These are phyloP conservation scores for Agapornis canus DNA, from an alignment of 2,797 vertebrate genomes.

Conservation along the genomic window DNA sequence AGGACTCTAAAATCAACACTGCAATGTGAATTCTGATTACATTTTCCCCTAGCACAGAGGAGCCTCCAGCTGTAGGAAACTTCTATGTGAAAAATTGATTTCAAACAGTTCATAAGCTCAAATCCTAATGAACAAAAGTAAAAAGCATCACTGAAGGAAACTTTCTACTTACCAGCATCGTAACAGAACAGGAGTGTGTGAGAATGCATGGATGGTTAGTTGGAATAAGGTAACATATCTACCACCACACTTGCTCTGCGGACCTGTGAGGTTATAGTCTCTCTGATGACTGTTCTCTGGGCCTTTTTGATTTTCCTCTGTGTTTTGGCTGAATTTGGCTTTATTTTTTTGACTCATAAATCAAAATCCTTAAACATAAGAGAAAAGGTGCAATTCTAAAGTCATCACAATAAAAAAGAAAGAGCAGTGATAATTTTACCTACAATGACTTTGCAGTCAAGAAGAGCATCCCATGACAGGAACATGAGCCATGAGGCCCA, in stretches of 20 bases:
- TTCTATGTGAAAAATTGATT: background rate
- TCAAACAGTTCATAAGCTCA: background rate
- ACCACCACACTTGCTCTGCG: background rate
- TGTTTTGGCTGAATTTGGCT: background rate
- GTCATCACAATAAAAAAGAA: background rate
- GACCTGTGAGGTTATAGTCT: background rate
- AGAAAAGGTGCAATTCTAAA: background rate
- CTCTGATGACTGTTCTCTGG: background rate
- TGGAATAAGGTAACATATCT: background rate
- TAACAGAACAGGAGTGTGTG: background rate
- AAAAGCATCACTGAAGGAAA: background rate
- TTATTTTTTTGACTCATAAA: background rate
- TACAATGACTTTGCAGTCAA: background rate
- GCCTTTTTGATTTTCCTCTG: background rate
- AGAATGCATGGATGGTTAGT: background rate
- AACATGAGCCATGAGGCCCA: accelerated
- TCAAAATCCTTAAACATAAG: background rate
- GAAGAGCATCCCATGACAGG: background rate
- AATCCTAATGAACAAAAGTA: background rate
- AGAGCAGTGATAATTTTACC: background rate
- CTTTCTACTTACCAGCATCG: background rate
- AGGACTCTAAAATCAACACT: background rate
- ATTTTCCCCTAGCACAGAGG: background rate
- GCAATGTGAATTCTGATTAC: background rate
- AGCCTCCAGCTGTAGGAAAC: background rate